Conservation (phyloP, 1,140 invertebrate genomes). For the Schlechtendalia chinensis region DNA sequence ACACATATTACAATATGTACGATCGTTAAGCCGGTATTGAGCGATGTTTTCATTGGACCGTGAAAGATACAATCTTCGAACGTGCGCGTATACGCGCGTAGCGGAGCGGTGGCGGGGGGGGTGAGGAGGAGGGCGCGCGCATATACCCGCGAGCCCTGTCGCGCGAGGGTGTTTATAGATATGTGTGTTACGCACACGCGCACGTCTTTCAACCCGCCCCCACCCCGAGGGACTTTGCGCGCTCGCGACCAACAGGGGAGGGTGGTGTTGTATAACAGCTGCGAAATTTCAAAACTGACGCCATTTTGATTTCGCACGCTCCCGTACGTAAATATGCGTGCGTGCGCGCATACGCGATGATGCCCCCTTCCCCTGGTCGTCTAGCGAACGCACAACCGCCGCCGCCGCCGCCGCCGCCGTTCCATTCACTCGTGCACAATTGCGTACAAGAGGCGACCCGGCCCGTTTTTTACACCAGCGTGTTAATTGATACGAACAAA, state of each 20-base stretch:
- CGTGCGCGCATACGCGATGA: neutral
- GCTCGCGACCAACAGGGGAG: constrained; percentile 7
- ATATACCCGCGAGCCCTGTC: neutral
- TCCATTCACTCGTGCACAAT: neutral
- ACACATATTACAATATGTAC: neutral
- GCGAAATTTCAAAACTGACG: constrained; percentile 40
- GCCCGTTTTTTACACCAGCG: neutral
- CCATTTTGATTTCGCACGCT: constrained; percentile 18
- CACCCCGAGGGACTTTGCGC: neutral
- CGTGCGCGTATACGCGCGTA: neutral
- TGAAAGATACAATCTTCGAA: constrained; percentile 45
- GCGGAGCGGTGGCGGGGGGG: neutral
- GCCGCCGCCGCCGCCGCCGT: neutral
- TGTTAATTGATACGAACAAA: constrained; percentile 30
- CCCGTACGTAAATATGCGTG: no score
- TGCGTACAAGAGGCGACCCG: neutral
- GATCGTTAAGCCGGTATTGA: constrained; percentile 34
- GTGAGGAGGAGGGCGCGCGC: neutral
- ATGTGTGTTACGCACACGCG: neutral
- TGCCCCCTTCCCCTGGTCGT: neutral
- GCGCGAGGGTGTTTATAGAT: constrained; percentile 19
- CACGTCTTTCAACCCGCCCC: neutral
- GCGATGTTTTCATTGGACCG: constrained; percentile 45
- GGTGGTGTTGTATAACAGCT: constrained; percentile 35
- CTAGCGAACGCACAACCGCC: no score